phyloP scores from a whole-genome alignment of 1,140 invertebrate species.

The Bathynomus jamesi region DNA sequence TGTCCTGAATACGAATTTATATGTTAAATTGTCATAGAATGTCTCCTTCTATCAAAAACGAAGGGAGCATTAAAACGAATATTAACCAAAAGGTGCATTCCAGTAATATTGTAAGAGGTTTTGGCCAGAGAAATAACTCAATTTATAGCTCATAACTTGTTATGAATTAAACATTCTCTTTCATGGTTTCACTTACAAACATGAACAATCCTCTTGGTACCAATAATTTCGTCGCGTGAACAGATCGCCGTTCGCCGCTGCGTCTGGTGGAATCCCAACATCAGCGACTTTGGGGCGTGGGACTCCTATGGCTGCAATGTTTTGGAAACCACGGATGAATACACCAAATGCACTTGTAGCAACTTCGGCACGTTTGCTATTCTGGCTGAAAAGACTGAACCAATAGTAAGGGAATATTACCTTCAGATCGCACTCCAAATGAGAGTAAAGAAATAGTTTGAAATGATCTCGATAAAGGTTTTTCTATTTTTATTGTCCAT shows the following conservation, averaged over 20 bases:
- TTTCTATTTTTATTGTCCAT: no score
- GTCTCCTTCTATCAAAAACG: no score
- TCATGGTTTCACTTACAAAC: neutral
- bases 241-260: slow-evolving; percentile 37
- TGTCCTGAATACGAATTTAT: no score
- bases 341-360: slow-evolving; percentile 38
- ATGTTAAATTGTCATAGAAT: no score
- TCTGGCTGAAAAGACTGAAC: slow-evolving; percentile 25
- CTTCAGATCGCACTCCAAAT: no score
- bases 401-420: slow-evolving; percentile 13
- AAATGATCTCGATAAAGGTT: no score
- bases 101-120: neutral
- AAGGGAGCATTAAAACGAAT: no score
- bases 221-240: neutral
- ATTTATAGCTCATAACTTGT: neutral
- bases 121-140: neutral
- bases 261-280: slow-evolving; percentile 30
- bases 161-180: neutral
- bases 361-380: slow-evolving; percentile 37
- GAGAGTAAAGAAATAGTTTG: no score
- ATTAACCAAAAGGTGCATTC: no score
- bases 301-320: slow-evolving; percentile 34
- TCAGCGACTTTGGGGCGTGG: slow-evolving; percentile 37
- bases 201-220: neutral
- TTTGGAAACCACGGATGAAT: slow-evolving; percentile 19